Conservation (phyloP, 2,113 vertebrate genomes). For the Oncorhynchus kisutch region DNA sequence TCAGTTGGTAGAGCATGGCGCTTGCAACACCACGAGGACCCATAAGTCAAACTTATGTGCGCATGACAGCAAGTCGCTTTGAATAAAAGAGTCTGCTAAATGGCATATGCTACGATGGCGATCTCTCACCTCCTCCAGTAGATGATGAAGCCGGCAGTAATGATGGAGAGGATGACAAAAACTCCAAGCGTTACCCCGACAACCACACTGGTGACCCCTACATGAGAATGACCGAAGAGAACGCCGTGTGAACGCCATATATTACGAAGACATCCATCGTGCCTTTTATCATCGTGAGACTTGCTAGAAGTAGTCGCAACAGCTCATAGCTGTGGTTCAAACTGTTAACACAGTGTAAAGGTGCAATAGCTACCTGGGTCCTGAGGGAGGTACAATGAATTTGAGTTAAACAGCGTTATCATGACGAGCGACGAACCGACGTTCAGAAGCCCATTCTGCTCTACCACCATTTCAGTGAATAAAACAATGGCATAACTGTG, state of each 20-base stretch:
- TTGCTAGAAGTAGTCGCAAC: too few relatives aligned
- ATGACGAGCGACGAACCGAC: fast-evolving
- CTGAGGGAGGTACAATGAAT: background rate
- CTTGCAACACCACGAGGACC: too few relatives aligned
- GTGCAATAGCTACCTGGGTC: conserved; percentile 48
- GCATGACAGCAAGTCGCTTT: too few relatives aligned
- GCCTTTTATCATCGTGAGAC: too few relatives aligned
- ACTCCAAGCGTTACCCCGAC: conserved; percentile 76
- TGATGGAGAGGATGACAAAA: conserved; percentile 61
- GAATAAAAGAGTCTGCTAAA: too few relatives aligned
- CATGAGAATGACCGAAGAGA: background rate
- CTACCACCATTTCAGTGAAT: fast-evolving
- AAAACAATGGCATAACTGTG: conserved; percentile 23
- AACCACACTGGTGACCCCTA: conserved; percentile 71
- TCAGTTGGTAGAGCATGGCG: too few relatives aligned
- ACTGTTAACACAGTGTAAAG: background rate
- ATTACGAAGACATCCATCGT: too few relatives aligned
- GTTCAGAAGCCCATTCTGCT: background rate
- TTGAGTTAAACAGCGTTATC: fast-evolving
- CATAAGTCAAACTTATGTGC: too few relatives aligned
- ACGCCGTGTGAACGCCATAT: too few relatives aligned
- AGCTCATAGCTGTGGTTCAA: too few relatives aligned
- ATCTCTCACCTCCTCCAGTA: conserved; percentile 79
- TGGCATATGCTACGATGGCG: background rate
- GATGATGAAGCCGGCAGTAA: conserved; percentile 67